Percentiles rank a stretch among this genome's conserved stretches.
Evolutionary conservation across 2,113 vertebrate genomes (phyloP).

Genomic region (Ciconia maguari): DNA sequence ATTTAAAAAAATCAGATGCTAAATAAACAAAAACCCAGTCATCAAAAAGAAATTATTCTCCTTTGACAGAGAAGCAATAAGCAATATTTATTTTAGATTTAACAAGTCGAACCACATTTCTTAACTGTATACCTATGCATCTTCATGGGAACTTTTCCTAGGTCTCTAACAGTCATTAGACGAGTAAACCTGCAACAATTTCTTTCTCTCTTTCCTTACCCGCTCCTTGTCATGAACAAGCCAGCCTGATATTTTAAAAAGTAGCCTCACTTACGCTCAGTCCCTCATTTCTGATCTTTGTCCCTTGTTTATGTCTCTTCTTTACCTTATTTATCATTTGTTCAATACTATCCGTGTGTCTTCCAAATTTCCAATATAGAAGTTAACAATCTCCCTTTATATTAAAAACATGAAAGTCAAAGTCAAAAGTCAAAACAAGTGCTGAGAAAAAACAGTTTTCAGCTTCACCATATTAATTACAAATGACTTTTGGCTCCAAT

Average conservation of each 20-base stretch:
- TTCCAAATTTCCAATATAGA: neutral
- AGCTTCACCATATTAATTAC: neutral
- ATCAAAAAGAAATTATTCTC: neutral
- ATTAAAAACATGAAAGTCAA: neutral
- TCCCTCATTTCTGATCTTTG: neutral
- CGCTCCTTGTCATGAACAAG: neutral
- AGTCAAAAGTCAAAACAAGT: neutral
- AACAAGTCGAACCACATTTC: neutral
- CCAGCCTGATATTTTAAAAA: neutral
- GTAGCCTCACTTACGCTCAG: rapidly evolving
- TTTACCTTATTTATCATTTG: neutral
- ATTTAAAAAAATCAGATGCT: neutral
- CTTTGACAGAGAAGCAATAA: neutral
- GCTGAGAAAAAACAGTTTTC: neutral
- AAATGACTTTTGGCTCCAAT: neutral
- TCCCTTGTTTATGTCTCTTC: neutral
- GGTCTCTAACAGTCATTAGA: neutral
- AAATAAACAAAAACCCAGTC: neutral
- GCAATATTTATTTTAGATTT: neutral
- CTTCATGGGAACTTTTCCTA: neutral
- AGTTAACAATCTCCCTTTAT: neutral
- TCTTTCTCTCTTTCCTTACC: neutral
- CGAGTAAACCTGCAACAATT: neutral
- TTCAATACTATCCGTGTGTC: neutral
- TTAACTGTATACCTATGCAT: neutral